Conservation (phyloP, 2,888 invertebrate genomes). For the Melanchra persicariae region DNA sequence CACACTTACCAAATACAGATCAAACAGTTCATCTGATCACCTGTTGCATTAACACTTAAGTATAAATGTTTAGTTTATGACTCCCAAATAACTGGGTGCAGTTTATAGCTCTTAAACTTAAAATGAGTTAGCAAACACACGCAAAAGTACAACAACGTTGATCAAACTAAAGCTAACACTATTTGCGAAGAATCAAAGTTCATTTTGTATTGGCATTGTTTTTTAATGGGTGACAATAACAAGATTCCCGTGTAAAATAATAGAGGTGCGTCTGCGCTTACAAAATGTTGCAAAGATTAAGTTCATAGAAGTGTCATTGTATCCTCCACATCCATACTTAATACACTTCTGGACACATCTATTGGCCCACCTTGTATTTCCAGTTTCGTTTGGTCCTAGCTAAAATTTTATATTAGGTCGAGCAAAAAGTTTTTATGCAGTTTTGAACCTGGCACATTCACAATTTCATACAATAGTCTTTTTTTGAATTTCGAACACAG, state of each 20-base stretch:
- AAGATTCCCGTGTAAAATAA: slow-evolving; percentile 49
- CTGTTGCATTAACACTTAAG: slow-evolving; percentile 9
- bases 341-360: too few species aligned
- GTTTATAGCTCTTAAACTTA: slow-evolving; percentile 11
- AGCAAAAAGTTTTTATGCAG: too few species aligned
- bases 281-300: slow-evolving; percentile 48
- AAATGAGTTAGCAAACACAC: slow-evolving; percentile 29
- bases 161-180: slow-evolving; percentile 14
- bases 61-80: slow-evolving; percentile 8
- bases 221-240: slow-evolving; percentile 45
- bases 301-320: slow-evolving; percentile 20
- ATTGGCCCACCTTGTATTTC: too few species aligned
- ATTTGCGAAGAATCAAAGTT: neutral
- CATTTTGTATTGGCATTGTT: slow-evolving; percentile 13
- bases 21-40: neutral
- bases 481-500: too few species aligned
- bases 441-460: too few species aligned
- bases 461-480: too few species aligned
- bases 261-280: slow-evolving; percentile 46
- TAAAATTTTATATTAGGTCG: too few species aligned
- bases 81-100: slow-evolving; percentile 25
- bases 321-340: neutral
- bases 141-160: neutral
- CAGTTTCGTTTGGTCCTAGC: too few species aligned
- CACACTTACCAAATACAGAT: neutral